Base-by-base conservation (phyloP, 2,113 vertebrate genomes). In the Paedocypris sp. region DNA sequence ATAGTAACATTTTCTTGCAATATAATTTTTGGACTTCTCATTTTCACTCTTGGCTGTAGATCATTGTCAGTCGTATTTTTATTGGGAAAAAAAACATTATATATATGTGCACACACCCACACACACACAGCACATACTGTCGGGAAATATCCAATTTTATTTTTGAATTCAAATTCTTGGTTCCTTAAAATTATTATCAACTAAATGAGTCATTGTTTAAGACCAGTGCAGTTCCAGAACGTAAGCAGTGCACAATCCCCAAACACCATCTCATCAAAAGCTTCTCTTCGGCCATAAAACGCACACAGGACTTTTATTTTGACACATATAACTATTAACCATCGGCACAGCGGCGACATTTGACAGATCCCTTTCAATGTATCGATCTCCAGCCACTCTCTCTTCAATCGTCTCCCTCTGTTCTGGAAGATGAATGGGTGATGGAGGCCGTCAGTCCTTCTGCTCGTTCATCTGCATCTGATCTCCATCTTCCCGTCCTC, bases 351-450 rank as follows among this genome's bases (percentile, higher is more conserved):
- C 7, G 9, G 45, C 45, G 39, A 22, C 49, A 35, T 41, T 46
- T 64, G 50, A 69, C 56, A 56, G 41, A 43, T 38, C 31, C 53
- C 22, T 23, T 28, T 66, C 57, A 62, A 48, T 47, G 22, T 38
- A 60, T 53, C 8, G 26, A 60, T 46, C 36, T 20, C 4, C 47
- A 9, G 33, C 60, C 8, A n/a, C 3, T 57, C 48, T 41, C 8
- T 54, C 19, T 59, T 13, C n/a, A 47, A 25, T 12, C 19, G 23
- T 28, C 15, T 41, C 23, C 19, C 25, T 23, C 31, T 35, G 9
- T 64, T 58, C 35, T 9, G 3, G 2, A n/a, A 53, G 56, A 39
- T 10, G 3, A 67, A 23, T 60, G 38, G 16, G 15, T 35, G 22
- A 35, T 28, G 2, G 9, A 52, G 28, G 46, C 45, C 25, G 31